Evolutionary conservation across 2,113 vertebrate species (phyloP).

Genomic region (Butorides virescens): DNA sequence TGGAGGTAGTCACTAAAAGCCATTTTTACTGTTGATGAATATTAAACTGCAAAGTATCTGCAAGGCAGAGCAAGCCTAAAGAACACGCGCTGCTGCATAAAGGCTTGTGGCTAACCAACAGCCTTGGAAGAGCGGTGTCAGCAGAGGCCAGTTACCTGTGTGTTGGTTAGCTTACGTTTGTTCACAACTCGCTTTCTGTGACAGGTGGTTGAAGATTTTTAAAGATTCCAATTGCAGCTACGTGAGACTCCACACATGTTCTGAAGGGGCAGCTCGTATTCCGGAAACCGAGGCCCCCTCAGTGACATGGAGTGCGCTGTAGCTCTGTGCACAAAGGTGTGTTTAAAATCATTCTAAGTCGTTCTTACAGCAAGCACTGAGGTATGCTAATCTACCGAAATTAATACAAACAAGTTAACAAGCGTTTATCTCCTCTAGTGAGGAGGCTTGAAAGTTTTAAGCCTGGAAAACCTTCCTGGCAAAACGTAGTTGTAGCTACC

Average conservation of each 20-base stretch:
- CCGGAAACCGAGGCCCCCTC: rapidly evolving
- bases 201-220: neutral
- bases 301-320: rapidly evolving
- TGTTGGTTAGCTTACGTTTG: neutral
- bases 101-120: neutral
- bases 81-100: too few species aligned
- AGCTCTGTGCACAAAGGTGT: neutral
- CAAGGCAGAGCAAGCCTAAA: neutral
- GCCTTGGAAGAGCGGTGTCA: neutral
- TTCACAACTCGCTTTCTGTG: neutral
- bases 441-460: neutral
- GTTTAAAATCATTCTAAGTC: neutral
- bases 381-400: neutral
- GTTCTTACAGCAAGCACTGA: neutral
- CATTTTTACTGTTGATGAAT: neutral
- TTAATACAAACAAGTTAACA: neutral
- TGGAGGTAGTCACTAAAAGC: neutral
- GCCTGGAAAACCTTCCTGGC: neutral
- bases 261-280: rapidly evolving
- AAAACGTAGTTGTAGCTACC: neutral
- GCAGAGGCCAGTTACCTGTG: neutral
- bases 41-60: neutral
- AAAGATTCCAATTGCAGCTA: neutral
- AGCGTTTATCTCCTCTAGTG: neutral
- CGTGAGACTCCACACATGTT: neutral